phyloP scores from a whole-genome alignment of 2,888 invertebrate species.

The Neoaliturus tenellus region DNA sequence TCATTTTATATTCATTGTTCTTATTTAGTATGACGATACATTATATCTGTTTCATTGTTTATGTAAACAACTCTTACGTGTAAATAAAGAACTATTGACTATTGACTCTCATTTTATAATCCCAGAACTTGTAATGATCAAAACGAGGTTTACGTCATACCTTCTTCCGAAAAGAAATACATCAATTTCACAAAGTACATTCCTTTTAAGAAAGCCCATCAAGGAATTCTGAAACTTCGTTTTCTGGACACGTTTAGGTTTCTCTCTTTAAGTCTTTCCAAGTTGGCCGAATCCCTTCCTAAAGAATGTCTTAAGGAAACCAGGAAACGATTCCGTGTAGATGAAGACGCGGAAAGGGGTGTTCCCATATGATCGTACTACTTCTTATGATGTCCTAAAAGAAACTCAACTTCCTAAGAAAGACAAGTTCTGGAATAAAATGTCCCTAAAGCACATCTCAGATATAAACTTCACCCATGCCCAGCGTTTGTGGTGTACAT shows the following conservation, averaged over 20 bases:
- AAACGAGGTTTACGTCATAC: conserved; percentile 65
- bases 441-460: conserved; percentile 64
- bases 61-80: too few species aligned
- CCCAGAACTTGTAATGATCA: conserved; percentile 55
- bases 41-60: too few species aligned
- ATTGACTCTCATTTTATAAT: conserved; percentile 59
- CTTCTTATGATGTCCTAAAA: conserved; percentile 4
- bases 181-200: not conserved
- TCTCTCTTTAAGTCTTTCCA: not conserved
- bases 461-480: conserved; percentile 69
- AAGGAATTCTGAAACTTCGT: not conserved
- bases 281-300: not conserved
- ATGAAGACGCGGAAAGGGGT: not conserved
- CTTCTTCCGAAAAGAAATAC: conserved; percentile 65
- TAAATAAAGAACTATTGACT: too few species aligned
- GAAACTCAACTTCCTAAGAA: conserved; percentile 64
- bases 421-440: conserved; percentile 65
- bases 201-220: not conserved
- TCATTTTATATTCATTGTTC: too few species aligned
- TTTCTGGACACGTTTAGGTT: not conserved
- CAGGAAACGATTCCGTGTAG: not conserved
- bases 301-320: conserved; percentile 11
- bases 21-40: too few species aligned
- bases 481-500: conserved; percentile 57
- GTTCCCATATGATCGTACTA: not conserved